Evolutionary conservation across 2,888 invertebrate species (phyloP).

Genomic region (Hypolimnas misippus): DNA sequence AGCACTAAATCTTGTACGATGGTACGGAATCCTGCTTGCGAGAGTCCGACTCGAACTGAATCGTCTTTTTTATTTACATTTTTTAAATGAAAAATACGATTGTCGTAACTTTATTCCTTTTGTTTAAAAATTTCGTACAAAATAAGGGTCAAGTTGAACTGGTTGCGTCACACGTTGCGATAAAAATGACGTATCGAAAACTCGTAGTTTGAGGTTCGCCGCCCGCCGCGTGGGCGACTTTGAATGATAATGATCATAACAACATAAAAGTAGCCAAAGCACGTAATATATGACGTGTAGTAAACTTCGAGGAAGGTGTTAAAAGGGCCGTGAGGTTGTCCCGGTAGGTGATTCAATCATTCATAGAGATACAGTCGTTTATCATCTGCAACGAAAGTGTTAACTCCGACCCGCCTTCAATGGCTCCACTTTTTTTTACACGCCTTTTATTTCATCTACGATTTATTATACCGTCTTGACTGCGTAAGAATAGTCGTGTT

Average conservation of each 20-base stretch:
- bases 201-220: conserved; percentile 48
- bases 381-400: conserved; percentile 81
- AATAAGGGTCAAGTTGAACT: neutral
- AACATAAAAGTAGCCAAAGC: conserved; percentile 78
- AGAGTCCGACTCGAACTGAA: too few relatives aligned
- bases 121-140: neutral
- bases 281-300: conserved; percentile 78
- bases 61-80: neutral
- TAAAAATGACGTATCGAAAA: neutral
- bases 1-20: too few relatives aligned
- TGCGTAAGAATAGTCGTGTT: conserved; percentile 24
- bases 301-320: conserved; percentile 80
- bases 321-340: conserved; percentile 80
- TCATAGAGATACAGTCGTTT: conserved; percentile 80
- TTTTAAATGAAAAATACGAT: neutral
- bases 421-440: conserved; percentile 62
- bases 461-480: conserved; percentile 50
- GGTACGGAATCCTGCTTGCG: too few relatives aligned
- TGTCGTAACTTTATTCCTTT: too few relatives aligned
- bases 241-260: conserved; percentile 81
- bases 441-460: conserved; percentile 63
- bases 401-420: conserved; percentile 61
- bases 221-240: conserved; percentile 75
- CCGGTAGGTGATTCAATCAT: conserved; percentile 81
- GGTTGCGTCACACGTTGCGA: neutral